A percentile compares a stretch with the other conserved stretches of the same genome.
Conservation (phyloP, 2,113 vertebrate species). For the Maylandia zebra region DNA sequence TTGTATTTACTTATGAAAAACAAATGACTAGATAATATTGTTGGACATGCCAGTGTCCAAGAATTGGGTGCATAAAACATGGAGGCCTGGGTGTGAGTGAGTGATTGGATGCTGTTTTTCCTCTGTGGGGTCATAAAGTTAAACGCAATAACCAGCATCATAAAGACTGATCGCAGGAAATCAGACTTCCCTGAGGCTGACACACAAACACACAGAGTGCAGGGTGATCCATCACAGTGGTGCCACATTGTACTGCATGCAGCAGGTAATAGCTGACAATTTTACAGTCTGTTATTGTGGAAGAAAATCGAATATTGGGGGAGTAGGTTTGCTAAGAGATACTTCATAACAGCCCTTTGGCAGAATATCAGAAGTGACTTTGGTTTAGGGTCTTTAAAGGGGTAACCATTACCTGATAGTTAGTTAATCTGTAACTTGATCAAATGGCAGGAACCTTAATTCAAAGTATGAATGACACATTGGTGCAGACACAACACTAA, state of each 20-base stretch:
- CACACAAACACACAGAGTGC: not conserved
- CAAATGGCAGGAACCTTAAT: not conserved
- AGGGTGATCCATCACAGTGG: not conserved
- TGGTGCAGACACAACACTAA: not conserved
- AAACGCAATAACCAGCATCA: constrained; percentile 37
- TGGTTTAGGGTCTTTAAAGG: not conserved
- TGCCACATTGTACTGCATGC: not conserved
- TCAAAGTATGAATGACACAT: not conserved
- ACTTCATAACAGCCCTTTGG: not conserved
- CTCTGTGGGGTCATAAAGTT: constrained; percentile 35
- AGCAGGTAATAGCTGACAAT: not conserved
- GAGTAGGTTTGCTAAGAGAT: not conserved
- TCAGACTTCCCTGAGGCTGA: constrained; percentile 8
- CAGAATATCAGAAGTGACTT: not conserved
- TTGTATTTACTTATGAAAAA: not conserved
- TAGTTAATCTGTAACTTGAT: not conserved
- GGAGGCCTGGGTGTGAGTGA: not conserved
- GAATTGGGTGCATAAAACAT: not conserved
- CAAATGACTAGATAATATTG: not conserved
- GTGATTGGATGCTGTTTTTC: constrained; percentile 11
- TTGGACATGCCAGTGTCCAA: not conserved
- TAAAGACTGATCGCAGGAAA: constrained; percentile 16
- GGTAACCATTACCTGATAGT: not conserved
- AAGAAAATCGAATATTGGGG: not conserved
- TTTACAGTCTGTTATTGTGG: not conserved